A percentile compares a stretch with the other conserved stretches of the same genome.
These are phyloP conservation scores for Cyclargus thomasi DNA, from an alignment of 1,140 invertebrate species.

Conservation along the genomic window DNA sequence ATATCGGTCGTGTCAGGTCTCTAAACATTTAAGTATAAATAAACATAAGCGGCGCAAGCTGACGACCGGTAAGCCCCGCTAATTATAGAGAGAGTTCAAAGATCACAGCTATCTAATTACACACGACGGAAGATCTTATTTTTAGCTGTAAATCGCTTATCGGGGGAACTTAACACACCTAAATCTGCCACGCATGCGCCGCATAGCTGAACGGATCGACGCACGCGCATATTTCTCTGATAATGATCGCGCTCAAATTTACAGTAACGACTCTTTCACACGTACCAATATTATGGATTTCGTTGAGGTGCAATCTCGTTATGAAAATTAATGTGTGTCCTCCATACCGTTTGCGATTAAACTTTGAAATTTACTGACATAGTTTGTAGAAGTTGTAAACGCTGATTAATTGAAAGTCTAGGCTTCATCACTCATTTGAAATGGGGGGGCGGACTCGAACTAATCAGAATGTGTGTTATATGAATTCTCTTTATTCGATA, in stretches of 20 bases:
- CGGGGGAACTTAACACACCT: conserved; percentile 18
- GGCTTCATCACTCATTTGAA: too few species aligned
- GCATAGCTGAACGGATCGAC: conserved; percentile 25
- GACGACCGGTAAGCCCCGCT: conserved; percentile 10
- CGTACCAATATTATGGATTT: conserved; percentile 26
- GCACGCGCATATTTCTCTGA: conserved; percentile 38
- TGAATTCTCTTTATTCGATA: too few species aligned
- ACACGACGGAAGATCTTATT: conserved; percentile 32
- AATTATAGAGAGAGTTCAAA: conserved; percentile 23
- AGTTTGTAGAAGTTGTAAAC: neutral
- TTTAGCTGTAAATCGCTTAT: conserved; percentile 40
- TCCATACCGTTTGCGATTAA: neutral
- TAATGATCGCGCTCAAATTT: conserved; percentile 41
- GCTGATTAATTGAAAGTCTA: neutral
- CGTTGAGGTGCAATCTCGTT: neutral
- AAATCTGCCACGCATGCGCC: conserved; percentile 20
- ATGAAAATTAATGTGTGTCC: neutral
- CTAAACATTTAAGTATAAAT: neutral
- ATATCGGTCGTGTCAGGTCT: neutral
- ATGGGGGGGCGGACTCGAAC: too few species aligned
- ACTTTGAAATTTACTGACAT: neutral
- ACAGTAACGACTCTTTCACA: conserved; percentile 45
- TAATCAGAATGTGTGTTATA: too few species aligned
- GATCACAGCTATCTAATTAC: conserved; percentile 34
- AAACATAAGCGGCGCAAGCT: neutral